Percentiles rank a stretch among this genome's conserved stretches.
Evolutionary conservation across 2,113 vertebrate genomes (phyloP).

Genomic region (Balaeniceps rex): DNA sequence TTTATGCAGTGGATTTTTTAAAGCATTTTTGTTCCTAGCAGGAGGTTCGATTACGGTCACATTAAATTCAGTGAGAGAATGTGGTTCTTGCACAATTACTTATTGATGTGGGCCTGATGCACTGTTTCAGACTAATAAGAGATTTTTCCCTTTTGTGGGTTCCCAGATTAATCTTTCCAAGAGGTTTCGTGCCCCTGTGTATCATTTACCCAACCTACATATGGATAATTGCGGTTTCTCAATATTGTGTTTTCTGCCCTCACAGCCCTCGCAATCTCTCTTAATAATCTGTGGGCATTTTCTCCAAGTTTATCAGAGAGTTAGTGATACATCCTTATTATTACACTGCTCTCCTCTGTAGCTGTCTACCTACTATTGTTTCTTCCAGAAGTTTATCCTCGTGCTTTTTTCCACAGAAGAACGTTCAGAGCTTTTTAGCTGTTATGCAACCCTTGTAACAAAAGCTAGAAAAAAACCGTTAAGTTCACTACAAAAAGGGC

Average conservation of each 20-base stretch:
- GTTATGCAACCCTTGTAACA: neutral
- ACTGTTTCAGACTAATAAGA: neutral
- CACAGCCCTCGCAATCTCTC: neutral
- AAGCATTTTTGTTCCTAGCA: neutral
- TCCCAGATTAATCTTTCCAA: constrained; percentile 14
- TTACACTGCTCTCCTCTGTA: neutral
- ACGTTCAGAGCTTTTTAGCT: neutral
- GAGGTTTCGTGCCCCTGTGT: neutral
- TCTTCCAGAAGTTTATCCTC: neutral
- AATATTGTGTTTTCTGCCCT: neutral
- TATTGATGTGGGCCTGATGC: constrained; percentile 2
- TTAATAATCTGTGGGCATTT: neutral
- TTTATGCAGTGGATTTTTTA: neutral
- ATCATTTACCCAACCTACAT: constrained; percentile 4
- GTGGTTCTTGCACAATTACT: neutral
- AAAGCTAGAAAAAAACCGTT: neutral
- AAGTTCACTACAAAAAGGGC: neutral
- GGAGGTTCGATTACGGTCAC: neutral
- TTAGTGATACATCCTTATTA: neutral
- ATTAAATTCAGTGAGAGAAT: neutral
- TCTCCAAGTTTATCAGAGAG: neutral
- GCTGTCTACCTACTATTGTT: neutral
- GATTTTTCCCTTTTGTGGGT: neutral
- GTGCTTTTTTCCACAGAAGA: neutral
- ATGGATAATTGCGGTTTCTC: neutral